These are phyloP conservation scores for Holothuria scabra DNA, from an alignment of 53 echinoderm and acorn worm species.

Conservation along the genomic window DNA sequence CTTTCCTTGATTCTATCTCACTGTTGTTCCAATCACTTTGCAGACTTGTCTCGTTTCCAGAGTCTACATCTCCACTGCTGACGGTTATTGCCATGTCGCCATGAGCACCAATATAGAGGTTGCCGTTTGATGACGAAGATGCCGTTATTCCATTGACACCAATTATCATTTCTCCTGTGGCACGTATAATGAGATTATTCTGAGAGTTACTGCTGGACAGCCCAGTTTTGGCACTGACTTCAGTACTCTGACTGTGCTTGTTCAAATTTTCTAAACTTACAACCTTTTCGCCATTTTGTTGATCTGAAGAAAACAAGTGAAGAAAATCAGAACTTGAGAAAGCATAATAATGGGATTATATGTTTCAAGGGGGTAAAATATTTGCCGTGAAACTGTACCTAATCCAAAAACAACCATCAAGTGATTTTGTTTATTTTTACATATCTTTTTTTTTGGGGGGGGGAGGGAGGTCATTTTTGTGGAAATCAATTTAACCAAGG, in stretches of 20 bases:
- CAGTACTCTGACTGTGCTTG: constrained; percentile 4
- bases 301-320: background rate
- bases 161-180: constrained; percentile 49
- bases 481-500: too few relatives aligned
- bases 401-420: too few relatives aligned
- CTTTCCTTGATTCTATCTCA: constrained; percentile 23
- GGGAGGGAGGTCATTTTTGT: too few relatives aligned
- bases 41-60: constrained; percentile 8
- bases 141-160: constrained; percentile 45
- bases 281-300: constrained; percentile 21
- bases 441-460: too few relatives aligned
- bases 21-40: constrained; percentile 36
- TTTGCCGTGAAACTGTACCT: too few relatives aligned
- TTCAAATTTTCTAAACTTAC: constrained; percentile 32
- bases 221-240: constrained; percentile 8
- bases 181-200: constrained; percentile 46
- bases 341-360: too few relatives aligned
- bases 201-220: constrained; percentile 39
- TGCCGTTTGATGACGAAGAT: constrained; percentile 35
- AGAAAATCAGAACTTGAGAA: background rate
- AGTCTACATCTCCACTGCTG: constrained; percentile 17
- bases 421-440: too few relatives aligned
- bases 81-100: constrained; percentile 50
- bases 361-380: too few relatives aligned
- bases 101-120: constrained; percentile 48